phyloP scores from a whole-genome alignment of 2,888 invertebrate genomes.

The Baccha elongata region DNA sequence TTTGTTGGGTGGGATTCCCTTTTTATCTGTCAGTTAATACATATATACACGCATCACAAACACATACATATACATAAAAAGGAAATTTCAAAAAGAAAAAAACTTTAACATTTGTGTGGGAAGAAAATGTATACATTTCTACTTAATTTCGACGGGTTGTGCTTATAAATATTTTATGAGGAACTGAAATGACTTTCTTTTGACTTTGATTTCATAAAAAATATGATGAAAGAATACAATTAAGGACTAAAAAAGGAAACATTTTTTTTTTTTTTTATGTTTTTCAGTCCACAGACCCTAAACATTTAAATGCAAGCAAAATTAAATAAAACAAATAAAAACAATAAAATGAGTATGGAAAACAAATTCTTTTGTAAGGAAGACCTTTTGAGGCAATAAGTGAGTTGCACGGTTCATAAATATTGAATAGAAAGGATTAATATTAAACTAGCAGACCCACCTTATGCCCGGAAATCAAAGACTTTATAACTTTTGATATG shows the following conservation, averaged over 20 bases:
- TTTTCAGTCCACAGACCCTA: not conserved
- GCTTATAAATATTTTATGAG: constrained; percentile 64
- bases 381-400: no score
- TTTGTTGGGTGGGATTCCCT: not conserved
- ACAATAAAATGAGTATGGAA: constrained; percentile 5
- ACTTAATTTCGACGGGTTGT: constrained; percentile 39
- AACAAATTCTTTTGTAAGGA: not conserved
- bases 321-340: not conserved
- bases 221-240: constrained; percentile 25
- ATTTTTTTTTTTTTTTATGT: constrained; percentile 7
- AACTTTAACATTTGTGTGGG: not conserved
- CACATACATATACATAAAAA: not conserved
- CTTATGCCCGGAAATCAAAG: no score
- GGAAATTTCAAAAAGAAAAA: no score
- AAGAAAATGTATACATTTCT: not conserved
- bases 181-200: constrained; percentile 45
- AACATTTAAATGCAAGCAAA: constrained; percentile 1
- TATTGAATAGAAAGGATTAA: not conserved
- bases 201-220: constrained; percentile 45
- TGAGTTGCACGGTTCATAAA: not conserved
- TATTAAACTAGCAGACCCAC: no score
- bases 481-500: no score
- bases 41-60: not conserved
- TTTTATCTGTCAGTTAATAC: not conserved
- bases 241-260: constrained; percentile 3